These are phyloP conservation scores for Drosophila triauraria DNA, from an alignment of 1,140 invertebrate species.

Conservation along the genomic window DNA sequence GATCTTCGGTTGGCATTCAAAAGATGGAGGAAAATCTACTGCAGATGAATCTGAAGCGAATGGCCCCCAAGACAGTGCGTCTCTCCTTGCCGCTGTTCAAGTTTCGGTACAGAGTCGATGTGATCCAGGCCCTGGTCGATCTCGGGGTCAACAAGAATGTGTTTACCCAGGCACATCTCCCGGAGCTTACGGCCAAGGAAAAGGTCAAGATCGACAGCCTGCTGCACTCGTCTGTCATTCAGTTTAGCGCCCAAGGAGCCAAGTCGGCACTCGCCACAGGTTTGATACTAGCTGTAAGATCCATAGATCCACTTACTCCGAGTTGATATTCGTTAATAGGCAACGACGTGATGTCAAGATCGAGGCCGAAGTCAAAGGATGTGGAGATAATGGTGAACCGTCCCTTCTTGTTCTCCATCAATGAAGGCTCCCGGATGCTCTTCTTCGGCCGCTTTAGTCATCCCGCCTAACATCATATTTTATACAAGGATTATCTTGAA, in stretches of 20 bases:
- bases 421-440: background rate
- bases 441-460: slow-evolving; percentile 7
- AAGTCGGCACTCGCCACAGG: background rate
- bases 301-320: no score
- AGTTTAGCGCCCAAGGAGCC: background rate
- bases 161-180: slow-evolving; percentile 1
- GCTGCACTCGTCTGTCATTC: background rate
- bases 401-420: slow-evolving; percentile 14
- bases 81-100: background rate
- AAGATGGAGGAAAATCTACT: background rate
- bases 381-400: slow-evolving; percentile 1
- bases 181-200: background rate
- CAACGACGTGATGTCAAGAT: no score
- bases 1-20: background rate
- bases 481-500: no score
- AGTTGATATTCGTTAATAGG: background rate
- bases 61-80: background rate
- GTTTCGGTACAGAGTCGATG: slow-evolving; percentile 5
- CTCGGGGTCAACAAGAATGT: background rate
- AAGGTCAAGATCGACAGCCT: background rate
- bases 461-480: background rate
- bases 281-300: background rate
- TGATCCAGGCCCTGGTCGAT: slow-evolving; percentile 22
- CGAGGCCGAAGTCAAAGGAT: no score
- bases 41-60: background rate